These are phyloP conservation scores for Tachystola acroxantha DNA, from an alignment of 2,888 invertebrate genomes.

Conservation along the genomic window DNA sequence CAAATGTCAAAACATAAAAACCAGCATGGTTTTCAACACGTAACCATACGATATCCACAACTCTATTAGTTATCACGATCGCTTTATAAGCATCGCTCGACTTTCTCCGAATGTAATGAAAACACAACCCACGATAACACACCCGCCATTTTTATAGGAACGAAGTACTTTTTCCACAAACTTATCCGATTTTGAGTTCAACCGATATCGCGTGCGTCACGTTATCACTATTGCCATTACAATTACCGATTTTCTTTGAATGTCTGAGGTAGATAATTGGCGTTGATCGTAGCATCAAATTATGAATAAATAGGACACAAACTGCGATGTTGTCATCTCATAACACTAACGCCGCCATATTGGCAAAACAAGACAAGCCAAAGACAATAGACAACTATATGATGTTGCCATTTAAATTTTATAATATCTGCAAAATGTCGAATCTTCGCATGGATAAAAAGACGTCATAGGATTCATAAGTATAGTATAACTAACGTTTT, in stretches of 20 bases:
- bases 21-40: conserved; percentile 43
- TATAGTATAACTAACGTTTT: no score
- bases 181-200: conserved; percentile 40
- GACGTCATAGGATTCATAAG: no score
- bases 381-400: background rate
- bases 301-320: conserved; percentile 68
- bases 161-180: conserved; percentile 59
- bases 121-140: conserved; percentile 75
- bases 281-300: conserved; percentile 40
- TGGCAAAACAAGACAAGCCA: conserved; percentile 30
- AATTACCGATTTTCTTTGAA: conserved; percentile 53
- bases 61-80: conserved; percentile 24
- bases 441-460: no score
- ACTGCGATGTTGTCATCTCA: conserved; percentile 78
- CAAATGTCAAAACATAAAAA: conserved; percentile 51
- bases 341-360: conserved; percentile 76
- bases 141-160: conserved; percentile 77
- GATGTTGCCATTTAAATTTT: no score
- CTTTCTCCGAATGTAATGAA: conserved; percentile 61
- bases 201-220: conserved; percentile 29
- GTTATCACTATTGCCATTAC: conserved; percentile 38
- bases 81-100: conserved; percentile 40
- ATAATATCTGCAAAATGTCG: no score
- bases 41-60: conserved; percentile 21
- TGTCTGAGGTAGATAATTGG: conserved; percentile 58